These are phyloP conservation scores for Tragulus kanchil DNA, from an alignment of 2,113 vertebrate species.

Conservation along the genomic window DNA sequence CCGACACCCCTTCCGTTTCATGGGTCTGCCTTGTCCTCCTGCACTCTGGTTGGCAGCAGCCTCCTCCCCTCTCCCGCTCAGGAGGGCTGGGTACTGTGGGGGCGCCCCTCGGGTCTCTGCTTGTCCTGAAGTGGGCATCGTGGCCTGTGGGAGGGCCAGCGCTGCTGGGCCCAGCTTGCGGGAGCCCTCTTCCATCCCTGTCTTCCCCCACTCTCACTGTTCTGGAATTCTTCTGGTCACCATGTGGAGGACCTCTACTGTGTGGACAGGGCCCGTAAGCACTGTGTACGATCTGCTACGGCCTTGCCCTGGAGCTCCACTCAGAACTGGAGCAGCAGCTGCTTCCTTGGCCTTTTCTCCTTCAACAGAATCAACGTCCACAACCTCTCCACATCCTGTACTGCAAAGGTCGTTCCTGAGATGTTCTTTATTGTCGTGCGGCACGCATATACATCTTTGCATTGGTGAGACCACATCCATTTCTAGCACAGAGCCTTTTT, in stretches of 20 bases:
- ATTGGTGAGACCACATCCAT: background rate
- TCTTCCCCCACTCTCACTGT: background rate
- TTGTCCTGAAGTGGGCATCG: background rate
- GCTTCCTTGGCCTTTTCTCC: background rate
- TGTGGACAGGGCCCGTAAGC: background rate
- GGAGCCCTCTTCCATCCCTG: background rate
- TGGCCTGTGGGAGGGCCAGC: too few relatives aligned
- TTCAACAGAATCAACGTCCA: background rate
- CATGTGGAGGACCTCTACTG: background rate
- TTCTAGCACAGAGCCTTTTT: background rate
- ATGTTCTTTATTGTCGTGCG: too few relatives aligned
- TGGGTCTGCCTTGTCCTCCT: background rate
- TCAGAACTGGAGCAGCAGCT: background rate
- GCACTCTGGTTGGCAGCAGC: background rate
- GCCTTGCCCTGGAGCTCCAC: background rate
- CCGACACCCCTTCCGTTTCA: too few relatives aligned
- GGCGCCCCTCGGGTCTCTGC: background rate
- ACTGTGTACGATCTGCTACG: too few relatives aligned
- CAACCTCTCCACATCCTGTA: background rate
- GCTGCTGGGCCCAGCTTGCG: background rate
- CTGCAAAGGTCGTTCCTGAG: background rate
- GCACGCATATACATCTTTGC: background rate
- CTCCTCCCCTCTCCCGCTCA: background rate
- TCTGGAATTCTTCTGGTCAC: background rate
- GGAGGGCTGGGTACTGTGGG: background rate